Evolutionary conservation across 2,888 invertebrate species (phyloP), one percentile per base, ranked within the genome.

Genomic region (Labia minor): DNA sequence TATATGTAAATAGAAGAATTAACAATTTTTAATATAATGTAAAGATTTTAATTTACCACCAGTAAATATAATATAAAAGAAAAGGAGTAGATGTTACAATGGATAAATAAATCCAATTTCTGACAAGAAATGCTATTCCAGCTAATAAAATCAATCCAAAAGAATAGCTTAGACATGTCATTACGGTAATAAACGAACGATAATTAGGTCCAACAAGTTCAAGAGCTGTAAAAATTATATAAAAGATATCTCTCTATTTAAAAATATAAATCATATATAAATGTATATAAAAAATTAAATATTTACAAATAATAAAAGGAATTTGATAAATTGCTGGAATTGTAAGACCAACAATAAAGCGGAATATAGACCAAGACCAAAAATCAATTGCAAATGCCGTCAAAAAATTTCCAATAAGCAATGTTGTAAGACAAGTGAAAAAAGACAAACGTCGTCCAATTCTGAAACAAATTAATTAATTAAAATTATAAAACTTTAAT

Each of bases 251-350:
- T 63, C 3, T 49, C 3, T n/a, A 33, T 33, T 6, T 0, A 3
- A 14, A 20, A 11, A 14, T 19, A 16, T 1, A 16, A n/a, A 61
- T 1, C 16, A n/a, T n/a, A n/a, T n/a, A n/a, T n/a, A n/a, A 49
- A n/a, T 49, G 14, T 8, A n/a, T 49, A 49, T 49, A 49, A 67
- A 62, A 3, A 67, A 20, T 6, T 1, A 16, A 62, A 19, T 74
- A 82, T 87, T 85, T 80, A 95, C 95, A 91, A 74, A 95, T 93
- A 68, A 95, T 94, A 76, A 94, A 94, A 0, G 95, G 95, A 77
- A 95, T 94, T 79, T 94, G 93, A 77, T 95, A 94, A 61, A 95
- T 87, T 0, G 94, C 94, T 1, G 95, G 94, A 73, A 95, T 90
- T 0, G 94, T 92, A 4, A 93, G 78, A 1, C 95, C 95, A n/a